phyloP scores from a whole-genome alignment of 2,113 vertebrate genomes.

The Craseonycteris thonglongyai region DNA sequence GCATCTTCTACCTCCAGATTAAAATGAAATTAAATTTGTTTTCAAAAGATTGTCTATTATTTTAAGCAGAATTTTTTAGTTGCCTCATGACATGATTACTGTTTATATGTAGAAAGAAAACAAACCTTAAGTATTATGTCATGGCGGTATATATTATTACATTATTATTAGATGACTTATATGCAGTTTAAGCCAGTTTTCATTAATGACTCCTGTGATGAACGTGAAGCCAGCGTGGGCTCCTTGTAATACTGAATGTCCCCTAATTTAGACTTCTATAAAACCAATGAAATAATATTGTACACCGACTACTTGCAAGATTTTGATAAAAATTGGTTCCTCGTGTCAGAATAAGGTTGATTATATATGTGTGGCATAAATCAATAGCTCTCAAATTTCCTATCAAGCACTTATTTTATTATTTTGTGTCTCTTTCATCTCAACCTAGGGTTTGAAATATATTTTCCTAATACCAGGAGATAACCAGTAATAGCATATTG shows the following conservation, averaged over 20 bases:
- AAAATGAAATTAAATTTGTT: slow-evolving; percentile 36
- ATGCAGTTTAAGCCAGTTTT: slow-evolving; percentile 57
- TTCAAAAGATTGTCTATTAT: slow-evolving; percentile 47
- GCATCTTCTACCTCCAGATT: slow-evolving; percentile 18
- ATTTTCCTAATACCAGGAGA: not conserved
- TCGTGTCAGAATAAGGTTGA: not conserved
- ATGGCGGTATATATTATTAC: slow-evolving; percentile 54
- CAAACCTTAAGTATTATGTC: slow-evolving; percentile 22
- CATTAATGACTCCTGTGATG: slow-evolving; percentile 57
- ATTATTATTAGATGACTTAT: slow-evolving; percentile 68
- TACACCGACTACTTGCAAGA: not conserved
- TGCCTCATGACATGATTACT: slow-evolving; percentile 55
- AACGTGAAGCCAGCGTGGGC: slow-evolving; percentile 61
- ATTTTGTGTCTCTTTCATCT: not conserved
- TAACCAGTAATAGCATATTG: not conserved
- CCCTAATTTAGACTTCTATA: not conserved
- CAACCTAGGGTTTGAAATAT: not conserved
- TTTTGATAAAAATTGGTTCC: not conserved
- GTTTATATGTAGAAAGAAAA: slow-evolving; percentile 65
- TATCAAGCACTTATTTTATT: not conserved
- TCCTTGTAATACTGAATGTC: not conserved
- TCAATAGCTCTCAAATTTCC: not conserved
- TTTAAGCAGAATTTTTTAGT: slow-evolving; percentile 54
- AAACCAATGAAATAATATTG: not conserved
- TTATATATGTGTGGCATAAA: not conserved